These are phyloP conservation scores for Echinometra lucunter DNA, from an alignment of 53 echinoderm and acorn worm species.

Conservation along the genomic window DNA sequence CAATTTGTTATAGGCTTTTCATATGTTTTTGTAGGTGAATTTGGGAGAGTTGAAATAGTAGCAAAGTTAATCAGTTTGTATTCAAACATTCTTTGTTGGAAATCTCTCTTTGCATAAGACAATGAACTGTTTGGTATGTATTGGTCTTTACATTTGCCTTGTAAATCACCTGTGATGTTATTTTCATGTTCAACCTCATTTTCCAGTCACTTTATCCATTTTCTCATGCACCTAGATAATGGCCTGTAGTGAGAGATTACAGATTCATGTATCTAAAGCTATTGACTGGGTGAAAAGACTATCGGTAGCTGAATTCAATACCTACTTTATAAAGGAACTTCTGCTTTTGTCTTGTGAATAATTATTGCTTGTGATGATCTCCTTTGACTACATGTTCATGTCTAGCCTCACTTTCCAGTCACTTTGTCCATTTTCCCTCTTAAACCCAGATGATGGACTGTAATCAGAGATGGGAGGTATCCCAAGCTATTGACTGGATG, in stretches of 20 bases:
- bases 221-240: slow-evolving; percentile 79
- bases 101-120: too few relatives aligned
- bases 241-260: slow-evolving; percentile 94
- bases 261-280: slow-evolving; percentile 85
- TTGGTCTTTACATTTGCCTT: background rate
- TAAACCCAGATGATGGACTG: slow-evolving; percentile 90
- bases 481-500: slow-evolving; percentile 94
- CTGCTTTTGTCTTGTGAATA: background rate
- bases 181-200: background rate
- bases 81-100: too few relatives aligned
- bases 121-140: too few relatives aligned
- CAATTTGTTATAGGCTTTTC: too few relatives aligned
- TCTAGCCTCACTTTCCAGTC: background rate
- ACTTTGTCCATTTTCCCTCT: background rate
- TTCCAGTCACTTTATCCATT: background rate
- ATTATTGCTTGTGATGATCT: too few relatives aligned
- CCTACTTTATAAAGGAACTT: slow-evolving; percentile 50
- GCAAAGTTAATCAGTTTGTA: too few relatives aligned
- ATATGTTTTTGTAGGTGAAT: too few relatives aligned
- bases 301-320: slow-evolving; percentile 93
- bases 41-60: too few relatives aligned
- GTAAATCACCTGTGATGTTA: background rate
- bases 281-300: slow-evolving; percentile 93
- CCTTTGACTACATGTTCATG: background rate
- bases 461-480: slow-evolving; percentile 94